Evolutionary conservation across 2,888 invertebrate species (phyloP).

Genomic region (Fragum fragum): DNA sequence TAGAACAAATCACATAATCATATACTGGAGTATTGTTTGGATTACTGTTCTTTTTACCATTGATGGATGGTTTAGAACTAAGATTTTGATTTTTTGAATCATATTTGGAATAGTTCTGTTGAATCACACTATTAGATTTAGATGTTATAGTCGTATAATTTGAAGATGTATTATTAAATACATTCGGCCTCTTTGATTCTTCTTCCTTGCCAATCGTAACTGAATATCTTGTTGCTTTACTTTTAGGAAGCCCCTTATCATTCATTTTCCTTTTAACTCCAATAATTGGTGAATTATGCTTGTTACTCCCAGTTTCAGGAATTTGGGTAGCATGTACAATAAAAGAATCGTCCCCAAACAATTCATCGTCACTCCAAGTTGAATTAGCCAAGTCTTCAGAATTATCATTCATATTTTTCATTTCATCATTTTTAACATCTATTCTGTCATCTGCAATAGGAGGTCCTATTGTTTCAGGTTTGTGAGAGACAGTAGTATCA

Average conservation of each 20-base stretch:
- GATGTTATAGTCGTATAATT: constrained; percentile 5
- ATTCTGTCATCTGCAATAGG: not conserved
- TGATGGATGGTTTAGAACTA: constrained; percentile 3
- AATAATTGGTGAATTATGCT: constrained; percentile 50
- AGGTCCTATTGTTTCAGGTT: not conserved
- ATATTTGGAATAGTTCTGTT: not conserved
- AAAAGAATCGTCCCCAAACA: constrained; percentile 76
- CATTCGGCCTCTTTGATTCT: not conserved
- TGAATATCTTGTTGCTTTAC: constrained; percentile 48
- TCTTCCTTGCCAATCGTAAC: not conserved
- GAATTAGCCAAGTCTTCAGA: constrained; percentile 48
- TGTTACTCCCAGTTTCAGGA: constrained; percentile 35
- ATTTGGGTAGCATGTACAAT: constrained; percentile 76
- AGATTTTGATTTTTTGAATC: not conserved
- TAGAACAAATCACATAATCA: not conserved
- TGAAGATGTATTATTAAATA: not conserved
- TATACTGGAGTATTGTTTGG: not conserved
- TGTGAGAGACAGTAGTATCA: not conserved
- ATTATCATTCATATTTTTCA: not conserved
- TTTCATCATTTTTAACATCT: constrained; percentile 4
- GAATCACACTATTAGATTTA: not conserved
- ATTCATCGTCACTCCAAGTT: constrained; percentile 77
- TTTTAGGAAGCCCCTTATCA: constrained; percentile 40
- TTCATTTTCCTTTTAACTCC: constrained; percentile 52
- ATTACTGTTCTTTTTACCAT: not conserved